phyloP scores from a whole-genome alignment of 2,888 invertebrate genomes.

The Melinopterus prodromus region DNA sequence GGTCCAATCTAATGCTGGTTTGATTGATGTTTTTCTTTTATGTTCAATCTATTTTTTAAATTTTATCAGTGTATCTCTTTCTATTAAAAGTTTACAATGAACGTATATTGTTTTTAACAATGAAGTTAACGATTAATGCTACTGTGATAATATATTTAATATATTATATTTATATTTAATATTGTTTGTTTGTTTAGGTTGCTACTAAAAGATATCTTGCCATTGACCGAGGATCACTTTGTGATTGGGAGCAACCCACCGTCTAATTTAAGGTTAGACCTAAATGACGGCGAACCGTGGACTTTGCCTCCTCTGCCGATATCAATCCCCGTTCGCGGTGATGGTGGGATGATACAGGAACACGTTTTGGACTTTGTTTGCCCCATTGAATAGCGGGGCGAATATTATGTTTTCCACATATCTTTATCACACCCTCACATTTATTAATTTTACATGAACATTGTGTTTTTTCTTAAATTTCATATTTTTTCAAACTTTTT shows the following conservation, averaged over 20 bases:
- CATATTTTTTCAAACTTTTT: constrained; percentile 6
- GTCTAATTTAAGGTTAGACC: constrained; percentile 57
- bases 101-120: no score
- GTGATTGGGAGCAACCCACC: constrained; percentile 60
- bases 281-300: constrained; percentile 53
- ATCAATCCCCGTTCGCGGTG: constrained; percentile 46
- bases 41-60: no score
- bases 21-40: no score
- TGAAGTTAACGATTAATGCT: no score
- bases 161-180: no score
- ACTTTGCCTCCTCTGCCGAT: constrained; percentile 51
- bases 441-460: constrained; percentile 20
- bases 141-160: no score
- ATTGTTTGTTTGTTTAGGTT: constrained; percentile 39
- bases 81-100: no score
- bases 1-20: no score
- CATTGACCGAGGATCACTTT: constrained; percentile 68
- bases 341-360: constrained; percentile 46
- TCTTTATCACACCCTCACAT: constrained; percentile 20
- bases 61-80: no score
- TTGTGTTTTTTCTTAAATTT: constrained; percentile 4
- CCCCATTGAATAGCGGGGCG: constrained; percentile 38
- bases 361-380: constrained; percentile 52
- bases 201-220: constrained; percentile 67
- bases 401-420: neutral